These are phyloP conservation scores for Drosophila varians DNA, from an alignment of 1,140 invertebrate genomes.

Conservation along the genomic window DNA sequence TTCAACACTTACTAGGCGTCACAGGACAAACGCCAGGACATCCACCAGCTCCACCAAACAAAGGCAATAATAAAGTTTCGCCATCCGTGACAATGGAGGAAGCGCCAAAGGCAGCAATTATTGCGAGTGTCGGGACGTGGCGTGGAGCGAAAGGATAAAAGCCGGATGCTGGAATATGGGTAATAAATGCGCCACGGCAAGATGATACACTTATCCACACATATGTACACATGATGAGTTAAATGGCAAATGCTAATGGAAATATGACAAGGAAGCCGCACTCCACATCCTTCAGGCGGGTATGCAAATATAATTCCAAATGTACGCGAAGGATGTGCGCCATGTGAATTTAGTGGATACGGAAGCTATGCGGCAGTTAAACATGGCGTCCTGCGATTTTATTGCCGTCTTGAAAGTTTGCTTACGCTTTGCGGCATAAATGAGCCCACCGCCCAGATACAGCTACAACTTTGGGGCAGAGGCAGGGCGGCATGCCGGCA, in stretches of 20 bases:
- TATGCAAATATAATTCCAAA: constrained; percentile 64
- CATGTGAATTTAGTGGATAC: constrained; percentile 73
- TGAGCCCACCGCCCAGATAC: constrained; percentile 40
- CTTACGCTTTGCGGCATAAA: constrained; percentile 73
- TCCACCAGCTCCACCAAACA: constrained; percentile 15
- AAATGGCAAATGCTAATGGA: constrained; percentile 78
- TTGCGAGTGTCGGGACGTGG: constrained; percentile 27
- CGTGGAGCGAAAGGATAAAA: constrained; percentile 71
- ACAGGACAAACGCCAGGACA: constrained; percentile 17
- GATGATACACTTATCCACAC: constrained; percentile 67
- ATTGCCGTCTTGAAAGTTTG: constrained; percentile 76
- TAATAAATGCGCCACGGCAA: constrained; percentile 71
- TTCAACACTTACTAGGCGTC: constrained; percentile 4
- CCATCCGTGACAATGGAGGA: constrained; percentile 37
- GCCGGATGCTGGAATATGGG: constrained; percentile 77
- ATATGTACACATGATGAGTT: constrained; percentile 58
- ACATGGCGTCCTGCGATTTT: constrained; percentile 61
- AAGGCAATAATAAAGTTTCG: constrained; percentile 53
- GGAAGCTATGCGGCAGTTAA: constrained; percentile 67
- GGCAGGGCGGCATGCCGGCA: constrained; percentile 20
- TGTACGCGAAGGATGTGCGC: constrained; percentile 33
- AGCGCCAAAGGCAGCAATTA: constrained; percentile 64
- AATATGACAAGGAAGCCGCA: constrained; percentile 65
- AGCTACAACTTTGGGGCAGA: background rate
- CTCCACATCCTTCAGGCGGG: constrained; percentile 26